phyloP scores from a whole-genome alignment of 1,140 invertebrate species.

The Leucophenga varia region DNA sequence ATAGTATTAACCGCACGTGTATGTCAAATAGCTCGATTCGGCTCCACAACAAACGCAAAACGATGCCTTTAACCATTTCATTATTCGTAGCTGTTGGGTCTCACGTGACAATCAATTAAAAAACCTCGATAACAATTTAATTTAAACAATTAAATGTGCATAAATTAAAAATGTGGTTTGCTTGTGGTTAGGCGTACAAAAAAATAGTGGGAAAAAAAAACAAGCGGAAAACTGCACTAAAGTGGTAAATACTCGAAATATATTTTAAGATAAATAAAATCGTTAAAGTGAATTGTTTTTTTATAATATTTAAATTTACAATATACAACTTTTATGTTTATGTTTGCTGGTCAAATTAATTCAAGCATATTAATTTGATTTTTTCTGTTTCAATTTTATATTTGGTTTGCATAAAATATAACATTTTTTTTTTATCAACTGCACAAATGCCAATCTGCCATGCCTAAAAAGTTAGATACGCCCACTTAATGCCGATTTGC shows the following conservation, averaged over 20 bases:
- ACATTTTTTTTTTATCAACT: not conserved
- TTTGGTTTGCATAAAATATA: conserved; percentile 35
- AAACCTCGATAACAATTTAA: conserved; percentile 29
- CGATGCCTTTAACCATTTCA: conserved; percentile 1
- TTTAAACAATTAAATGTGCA: conserved; percentile 49
- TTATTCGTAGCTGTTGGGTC: not conserved
- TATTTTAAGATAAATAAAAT: not conserved
- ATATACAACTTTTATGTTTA: conserved; percentile 5
- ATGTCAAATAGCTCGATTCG: no score
- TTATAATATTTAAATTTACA: not conserved
- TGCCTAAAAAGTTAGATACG: not conserved
- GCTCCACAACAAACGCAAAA: no score
- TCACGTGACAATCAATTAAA: no score
- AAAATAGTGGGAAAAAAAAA: conserved; percentile 26
- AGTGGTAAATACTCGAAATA: not conserved
- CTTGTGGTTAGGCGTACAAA: conserved; percentile 22
- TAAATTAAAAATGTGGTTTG: conserved; percentile 48
- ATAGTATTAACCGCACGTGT: no score
- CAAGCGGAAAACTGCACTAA: not conserved
- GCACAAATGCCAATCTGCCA: not conserved
- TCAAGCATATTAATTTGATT: conserved; percentile 44
- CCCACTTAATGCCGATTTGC: conserved; percentile 25
- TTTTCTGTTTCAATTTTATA: conserved; percentile 31
- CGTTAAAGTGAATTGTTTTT: not conserved
- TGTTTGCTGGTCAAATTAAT: conserved; percentile 32